These are phyloP conservation scores for Malacoctenus gilli DNA, from an alignment of 2,797 vertebrate species.

Conservation along the genomic window DNA sequence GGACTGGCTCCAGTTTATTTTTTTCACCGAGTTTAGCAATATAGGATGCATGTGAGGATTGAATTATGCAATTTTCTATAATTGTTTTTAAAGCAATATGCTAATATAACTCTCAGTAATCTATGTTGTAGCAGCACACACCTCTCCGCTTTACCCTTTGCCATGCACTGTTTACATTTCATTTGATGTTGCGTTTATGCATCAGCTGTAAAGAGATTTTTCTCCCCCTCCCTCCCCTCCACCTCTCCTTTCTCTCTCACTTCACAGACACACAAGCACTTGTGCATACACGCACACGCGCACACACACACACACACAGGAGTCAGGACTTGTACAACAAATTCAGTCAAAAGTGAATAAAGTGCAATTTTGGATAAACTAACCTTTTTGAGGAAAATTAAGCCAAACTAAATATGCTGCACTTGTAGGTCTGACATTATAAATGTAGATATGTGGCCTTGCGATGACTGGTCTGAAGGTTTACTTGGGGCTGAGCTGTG, in stretches of 20 bases:
- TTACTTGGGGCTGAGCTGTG: too few relatives aligned
- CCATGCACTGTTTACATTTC: slow-evolving; percentile 4
- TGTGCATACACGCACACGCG: not conserved
- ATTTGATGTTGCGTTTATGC: slow-evolving; percentile 45
- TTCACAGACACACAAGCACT: not conserved
- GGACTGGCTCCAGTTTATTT: slow-evolving; percentile 65
- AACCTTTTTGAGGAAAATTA: too few relatives aligned
- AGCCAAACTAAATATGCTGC: too few relatives aligned
- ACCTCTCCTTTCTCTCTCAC: not conserved
- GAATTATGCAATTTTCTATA: slow-evolving; percentile 53
- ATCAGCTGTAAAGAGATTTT: slow-evolving; percentile 50
- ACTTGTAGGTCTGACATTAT: too few relatives aligned
- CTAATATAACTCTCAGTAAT: slow-evolving; percentile 55
- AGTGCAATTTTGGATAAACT: too few relatives aligned
- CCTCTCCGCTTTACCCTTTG: slow-evolving; percentile 20
- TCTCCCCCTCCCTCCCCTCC: slow-evolving; percentile 13
- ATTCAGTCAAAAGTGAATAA: too few relatives aligned
- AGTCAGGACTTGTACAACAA: too few relatives aligned
- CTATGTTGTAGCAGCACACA: slow-evolving; percentile 34
- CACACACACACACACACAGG: not conserved
- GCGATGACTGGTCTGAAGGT: too few relatives aligned
- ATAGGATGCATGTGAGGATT: slow-evolving; percentile 58
- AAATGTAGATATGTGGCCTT: too few relatives aligned
- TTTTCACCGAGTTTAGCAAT: slow-evolving; percentile 58
- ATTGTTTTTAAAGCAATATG: slow-evolving; percentile 68